Base-by-base conservation (phyloP, 2,113 vertebrate species). In the Sialia sialis region DNA sequence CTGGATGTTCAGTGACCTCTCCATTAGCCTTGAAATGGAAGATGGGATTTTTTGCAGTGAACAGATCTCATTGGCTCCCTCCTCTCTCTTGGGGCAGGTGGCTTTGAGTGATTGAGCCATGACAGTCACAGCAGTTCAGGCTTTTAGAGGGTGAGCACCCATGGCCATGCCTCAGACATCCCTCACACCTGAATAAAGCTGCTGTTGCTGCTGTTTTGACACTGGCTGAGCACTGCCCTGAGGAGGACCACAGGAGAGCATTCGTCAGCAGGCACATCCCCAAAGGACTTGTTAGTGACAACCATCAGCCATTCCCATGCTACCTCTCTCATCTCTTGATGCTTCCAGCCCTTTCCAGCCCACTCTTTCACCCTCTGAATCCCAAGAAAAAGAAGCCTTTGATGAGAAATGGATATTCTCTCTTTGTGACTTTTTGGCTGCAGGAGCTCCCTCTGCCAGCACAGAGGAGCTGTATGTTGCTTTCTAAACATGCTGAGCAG, bases 131-230 rank as follows among this genome's bases (percentile, higher is more conserved):
- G 30, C 39, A 72, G 12, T 48, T 30, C 43, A 64, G 32, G 38
- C 10, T 68, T 25, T 73, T 29, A 63, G 39, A 41, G 52, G 7
- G 13, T 76, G 63, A 16, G 25, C 21, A 72, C 9, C 29, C 48
- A 30, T 1, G 2, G 26, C 36, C 38, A 11, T 0, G 0, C 36
- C 58, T 84, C 58, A 55, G 34, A 36, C 32, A 43, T 3, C 11
- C 43, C 19, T 44, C 9, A 23, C 1, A 0, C 29, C 4, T 0
- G 2, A 51, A 6, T 49, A 34, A 73, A 30, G 38, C 34, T 43
- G 32, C 48, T 11, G 2, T 13, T 10, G 4, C 32, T 51, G 51
- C 16, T 60, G 32, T 39, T 88, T 17, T 17, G 5, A 9, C 34
- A 17, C 10, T 39, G 34, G 2, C 19, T 58, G 21, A 63, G 25